Percentiles rank a stretch among this genome's conserved stretches.
phyloP scores from a whole-genome alignment of 2,888 invertebrate genomes.

The Hypsopygia costalis region DNA sequence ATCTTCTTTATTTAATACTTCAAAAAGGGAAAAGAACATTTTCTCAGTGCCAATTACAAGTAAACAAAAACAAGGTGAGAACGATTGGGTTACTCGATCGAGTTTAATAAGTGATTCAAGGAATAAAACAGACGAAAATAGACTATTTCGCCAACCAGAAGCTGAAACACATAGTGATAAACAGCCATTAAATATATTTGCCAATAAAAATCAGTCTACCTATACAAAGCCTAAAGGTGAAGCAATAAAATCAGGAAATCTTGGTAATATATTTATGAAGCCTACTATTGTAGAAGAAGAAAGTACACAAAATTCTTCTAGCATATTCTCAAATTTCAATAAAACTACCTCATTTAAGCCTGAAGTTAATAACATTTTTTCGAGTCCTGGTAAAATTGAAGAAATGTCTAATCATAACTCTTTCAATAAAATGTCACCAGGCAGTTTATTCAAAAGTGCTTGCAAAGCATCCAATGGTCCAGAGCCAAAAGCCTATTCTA shows the following conservation, averaged over 20 bases:
- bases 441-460: constrained; percentile 61
- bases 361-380: constrained; percentile 34
- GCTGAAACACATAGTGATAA: constrained; percentile 13
- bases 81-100: no score
- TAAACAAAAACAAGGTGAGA: no score
- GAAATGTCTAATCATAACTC: constrained; percentile 26
- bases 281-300: constrained; percentile 19
- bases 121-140: constrained; percentile 15
- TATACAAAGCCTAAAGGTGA: constrained; percentile 30
- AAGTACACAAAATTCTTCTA: constrained; percentile 31
- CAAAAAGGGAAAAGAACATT: background rate
- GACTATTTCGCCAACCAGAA: constrained; percentile 26
- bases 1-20: constrained; percentile 1
- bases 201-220: constrained; percentile 27
- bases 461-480: constrained; percentile 32
- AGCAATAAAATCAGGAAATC: constrained; percentile 28
- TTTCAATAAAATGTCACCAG: constrained; percentile 43
- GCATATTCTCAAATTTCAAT: constrained; percentile 46
- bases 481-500: constrained; percentile 43
- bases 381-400: constrained; percentile 19
- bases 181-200: constrained; percentile 25
- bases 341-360: constrained; percentile 25
- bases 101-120: no score
- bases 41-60: background rate
- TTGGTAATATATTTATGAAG: constrained; percentile 47